Conservation (phyloP, 2,113 vertebrate genomes). For the Kryptolebias marmoratus region DNA sequence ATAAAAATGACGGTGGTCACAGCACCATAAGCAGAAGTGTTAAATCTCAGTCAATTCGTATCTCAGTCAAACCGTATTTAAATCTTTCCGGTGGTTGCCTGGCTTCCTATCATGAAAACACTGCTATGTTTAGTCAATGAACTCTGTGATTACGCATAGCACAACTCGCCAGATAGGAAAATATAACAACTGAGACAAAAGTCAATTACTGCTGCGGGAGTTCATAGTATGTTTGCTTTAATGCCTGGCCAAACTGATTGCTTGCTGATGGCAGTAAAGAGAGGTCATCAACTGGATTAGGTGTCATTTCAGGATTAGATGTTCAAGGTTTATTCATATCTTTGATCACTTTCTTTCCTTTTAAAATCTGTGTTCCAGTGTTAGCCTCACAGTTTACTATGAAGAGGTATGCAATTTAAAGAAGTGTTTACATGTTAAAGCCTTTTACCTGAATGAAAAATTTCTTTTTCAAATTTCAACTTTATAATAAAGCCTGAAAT, state of each 20-base stretch:
- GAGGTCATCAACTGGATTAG: conserved; percentile 61
- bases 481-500: conserved; percentile 59
- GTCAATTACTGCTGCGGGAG: conserved; percentile 61
- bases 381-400: not conserved
- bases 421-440: no score
- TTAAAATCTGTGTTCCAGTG: conserved; percentile 4
- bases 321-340: conserved; percentile 47
- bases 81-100: conserved; percentile 43
- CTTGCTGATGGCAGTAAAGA: conserved; percentile 45
- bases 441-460: conserved; percentile 31
- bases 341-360: conserved; percentile 27
- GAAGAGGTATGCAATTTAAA: no score
- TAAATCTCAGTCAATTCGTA: conserved; percentile 70
- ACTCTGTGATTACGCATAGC: conserved; percentile 76
- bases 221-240: conserved; percentile 64
- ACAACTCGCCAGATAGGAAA: conserved; percentile 61
- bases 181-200: conserved; percentile 67
- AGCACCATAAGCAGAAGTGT: conserved; percentile 49
- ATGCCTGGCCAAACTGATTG: conserved; percentile 43
- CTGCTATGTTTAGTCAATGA: conserved; percentile 74
- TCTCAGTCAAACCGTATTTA: conserved; percentile 67
- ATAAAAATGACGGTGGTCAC: conserved; percentile 65
- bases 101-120: conserved; percentile 65
- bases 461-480: conserved; percentile 38
- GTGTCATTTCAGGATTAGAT: conserved; percentile 40